These are phyloP conservation scores for Anoplolepis gracilipes DNA, from an alignment of 1,140 invertebrate species.

Conservation along the genomic window DNA sequence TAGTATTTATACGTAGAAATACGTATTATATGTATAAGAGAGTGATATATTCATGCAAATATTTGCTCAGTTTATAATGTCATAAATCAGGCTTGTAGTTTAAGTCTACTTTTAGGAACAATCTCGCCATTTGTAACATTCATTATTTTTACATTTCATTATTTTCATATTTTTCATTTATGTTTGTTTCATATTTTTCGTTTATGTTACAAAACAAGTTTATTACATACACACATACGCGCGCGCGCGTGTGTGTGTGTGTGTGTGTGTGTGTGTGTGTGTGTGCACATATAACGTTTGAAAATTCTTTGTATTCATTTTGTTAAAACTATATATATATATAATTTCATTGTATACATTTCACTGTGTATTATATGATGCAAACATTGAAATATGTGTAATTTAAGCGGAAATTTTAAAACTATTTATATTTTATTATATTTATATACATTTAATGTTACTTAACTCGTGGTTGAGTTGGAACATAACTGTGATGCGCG, in stretches of 20 bases:
- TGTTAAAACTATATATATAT: background rate
- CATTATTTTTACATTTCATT: background rate
- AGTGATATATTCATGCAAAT: background rate
- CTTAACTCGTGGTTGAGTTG: background rate
- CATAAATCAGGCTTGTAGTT: background rate
- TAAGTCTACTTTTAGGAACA: no score
- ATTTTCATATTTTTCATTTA: background rate
- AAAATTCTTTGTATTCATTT: background rate
- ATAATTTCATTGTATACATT: background rate
- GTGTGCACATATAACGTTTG: background rate
- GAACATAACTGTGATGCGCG: background rate
- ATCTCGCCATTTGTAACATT: background rate
- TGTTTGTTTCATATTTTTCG: background rate
- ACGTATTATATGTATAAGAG: background rate
- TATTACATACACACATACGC: background rate
- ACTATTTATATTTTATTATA: background rate
- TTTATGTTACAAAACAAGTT: background rate
- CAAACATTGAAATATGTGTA: background rate
- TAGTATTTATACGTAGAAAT: constrained; percentile 11
- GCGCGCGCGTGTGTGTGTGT: no score
- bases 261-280: no score
- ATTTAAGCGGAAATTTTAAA: background rate
- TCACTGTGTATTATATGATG: background rate
- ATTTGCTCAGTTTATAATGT: constrained; percentile 29
- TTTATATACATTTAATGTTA: background rate